Conservation (phyloP, 1,140 invertebrate genomes). For the Zaprionus nigranus region DNA sequence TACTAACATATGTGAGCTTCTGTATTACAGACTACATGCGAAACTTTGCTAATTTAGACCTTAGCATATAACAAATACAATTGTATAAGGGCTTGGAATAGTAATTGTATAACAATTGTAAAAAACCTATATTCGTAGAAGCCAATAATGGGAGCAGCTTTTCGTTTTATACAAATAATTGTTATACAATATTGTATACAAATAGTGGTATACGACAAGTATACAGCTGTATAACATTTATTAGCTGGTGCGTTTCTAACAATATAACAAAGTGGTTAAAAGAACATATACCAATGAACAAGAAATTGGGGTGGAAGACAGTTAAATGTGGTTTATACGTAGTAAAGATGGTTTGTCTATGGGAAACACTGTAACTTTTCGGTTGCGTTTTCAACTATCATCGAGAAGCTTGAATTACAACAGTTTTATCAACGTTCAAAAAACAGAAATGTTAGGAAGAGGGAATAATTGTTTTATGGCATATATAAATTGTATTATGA, state of each 20-base stretch:
- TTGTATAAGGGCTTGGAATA: neutral
- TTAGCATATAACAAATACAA: neutral
- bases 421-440: too few relatives aligned
- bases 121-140: neutral
- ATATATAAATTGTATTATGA: too few relatives aligned
- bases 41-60: neutral
- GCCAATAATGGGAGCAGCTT: neutral
- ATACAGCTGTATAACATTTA: too few relatives aligned
- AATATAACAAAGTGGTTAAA: too few relatives aligned
- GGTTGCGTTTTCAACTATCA: neutral
- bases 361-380: neutral
- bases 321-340: neutral
- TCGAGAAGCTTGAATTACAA: too few relatives aligned
- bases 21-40: slow-evolving; percentile 13
- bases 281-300: neutral
- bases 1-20: neutral
- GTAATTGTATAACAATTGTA: neutral
- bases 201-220: neutral
- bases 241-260: too few relatives aligned
- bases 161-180: neutral
- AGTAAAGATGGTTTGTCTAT: too few relatives aligned
- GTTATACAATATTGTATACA: neutral
- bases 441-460: too few relatives aligned
- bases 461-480: too few relatives aligned
- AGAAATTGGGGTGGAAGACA: neutral